phyloP scores from a whole-genome alignment of 2,113 vertebrate species.

The Lepidothrix coronata region DNA sequence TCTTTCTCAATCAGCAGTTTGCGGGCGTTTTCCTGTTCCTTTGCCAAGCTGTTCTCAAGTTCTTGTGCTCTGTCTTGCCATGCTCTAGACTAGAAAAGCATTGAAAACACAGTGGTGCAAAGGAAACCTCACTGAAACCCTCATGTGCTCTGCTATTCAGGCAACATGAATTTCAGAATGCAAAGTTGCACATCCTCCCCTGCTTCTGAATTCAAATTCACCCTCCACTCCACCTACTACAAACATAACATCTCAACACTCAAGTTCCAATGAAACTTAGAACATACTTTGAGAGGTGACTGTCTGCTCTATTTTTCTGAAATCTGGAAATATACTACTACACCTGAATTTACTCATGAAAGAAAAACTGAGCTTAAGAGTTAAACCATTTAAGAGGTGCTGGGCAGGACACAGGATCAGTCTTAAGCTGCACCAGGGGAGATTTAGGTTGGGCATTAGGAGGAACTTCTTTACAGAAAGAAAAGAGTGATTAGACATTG shows the following conservation, averaged over 20 bases:
- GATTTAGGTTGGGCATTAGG: not conserved
- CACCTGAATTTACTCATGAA: not conserved
- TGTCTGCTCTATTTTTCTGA: not conserved
- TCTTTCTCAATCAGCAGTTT: constrained; percentile 81
- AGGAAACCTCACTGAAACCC: not conserved
- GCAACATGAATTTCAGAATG: fast-evolving
- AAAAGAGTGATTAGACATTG: not conserved
- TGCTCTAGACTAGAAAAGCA: constrained; percentile 72
- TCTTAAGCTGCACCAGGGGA: not conserved
- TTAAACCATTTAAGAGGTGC: fast-evolving
- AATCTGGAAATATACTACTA: not conserved
- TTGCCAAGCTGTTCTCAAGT: constrained; percentile 79
- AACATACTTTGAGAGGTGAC: not conserved
- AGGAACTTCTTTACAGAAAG: not conserved
- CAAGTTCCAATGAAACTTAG: not conserved
- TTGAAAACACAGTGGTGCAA: not conserved
- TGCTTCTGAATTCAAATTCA: not conserved
- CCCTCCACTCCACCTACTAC: not conserved
- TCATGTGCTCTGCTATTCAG: not conserved
- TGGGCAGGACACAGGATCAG: not conserved
- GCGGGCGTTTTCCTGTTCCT: constrained; percentile 79
- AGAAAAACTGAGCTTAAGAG: not conserved
- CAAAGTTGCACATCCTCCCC: fast-evolving
- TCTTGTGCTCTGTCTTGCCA: constrained; percentile 85
- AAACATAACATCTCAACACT: not conserved